A percentile compares a stretch with the other conserved stretches of the same genome.
Conservation (phyloP, 1,140 invertebrate genomes). For the Aporrectodea caliginosa region DNA sequence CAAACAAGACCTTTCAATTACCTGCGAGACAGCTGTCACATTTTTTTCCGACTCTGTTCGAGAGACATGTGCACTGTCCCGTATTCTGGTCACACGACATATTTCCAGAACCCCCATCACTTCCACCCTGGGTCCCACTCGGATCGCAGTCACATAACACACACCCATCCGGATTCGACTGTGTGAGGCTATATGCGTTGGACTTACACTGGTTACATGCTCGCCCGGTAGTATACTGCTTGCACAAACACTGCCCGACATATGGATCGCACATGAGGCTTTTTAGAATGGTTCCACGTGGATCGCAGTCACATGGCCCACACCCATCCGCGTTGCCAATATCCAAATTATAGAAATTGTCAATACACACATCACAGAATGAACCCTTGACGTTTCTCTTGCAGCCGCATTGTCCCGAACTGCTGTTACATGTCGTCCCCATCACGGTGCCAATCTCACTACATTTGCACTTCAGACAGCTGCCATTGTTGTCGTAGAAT, state of each 20-base stretch:
- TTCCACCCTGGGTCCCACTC: too few species aligned
- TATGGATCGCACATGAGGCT: slow-evolving; percentile 77
- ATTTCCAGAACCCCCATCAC: slow-evolving; percentile 23
- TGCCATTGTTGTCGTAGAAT: slow-evolving; percentile 57
- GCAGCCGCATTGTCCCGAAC: slow-evolving; percentile 64
- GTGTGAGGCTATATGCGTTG: slow-evolving; percentile 78
- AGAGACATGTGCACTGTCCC: slow-evolving; percentile 85
- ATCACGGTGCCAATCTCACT: slow-evolving; percentile 67
- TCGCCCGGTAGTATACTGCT: slow-evolving; percentile 57
- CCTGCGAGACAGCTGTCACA: slow-evolving; percentile 91
- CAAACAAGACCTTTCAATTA: slow-evolving; percentile 61
- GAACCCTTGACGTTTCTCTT: slow-evolving; percentile 57
- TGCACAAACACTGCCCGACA: slow-evolving; percentile 84
- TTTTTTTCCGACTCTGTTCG: slow-evolving; percentile 82
- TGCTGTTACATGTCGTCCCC: slow-evolving; percentile 36
- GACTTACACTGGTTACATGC: slow-evolving; percentile 89
- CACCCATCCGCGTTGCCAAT: slow-evolving; percentile 74
- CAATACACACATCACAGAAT: slow-evolving; percentile 59
- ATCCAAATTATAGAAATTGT: slow-evolving; percentile 83
- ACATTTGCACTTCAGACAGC: slow-evolving; percentile 80
- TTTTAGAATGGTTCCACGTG: slow-evolving; percentile 72
- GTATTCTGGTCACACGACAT: slow-evolving; percentile 70
- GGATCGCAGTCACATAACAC: slow-evolving; percentile 61
- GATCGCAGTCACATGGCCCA: slow-evolving; percentile 55
- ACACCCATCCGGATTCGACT: slow-evolving; percentile 70